These are phyloP conservation scores for Xerus inauris DNA, from an alignment of 2,113 vertebrate species.

Conservation along the genomic window DNA sequence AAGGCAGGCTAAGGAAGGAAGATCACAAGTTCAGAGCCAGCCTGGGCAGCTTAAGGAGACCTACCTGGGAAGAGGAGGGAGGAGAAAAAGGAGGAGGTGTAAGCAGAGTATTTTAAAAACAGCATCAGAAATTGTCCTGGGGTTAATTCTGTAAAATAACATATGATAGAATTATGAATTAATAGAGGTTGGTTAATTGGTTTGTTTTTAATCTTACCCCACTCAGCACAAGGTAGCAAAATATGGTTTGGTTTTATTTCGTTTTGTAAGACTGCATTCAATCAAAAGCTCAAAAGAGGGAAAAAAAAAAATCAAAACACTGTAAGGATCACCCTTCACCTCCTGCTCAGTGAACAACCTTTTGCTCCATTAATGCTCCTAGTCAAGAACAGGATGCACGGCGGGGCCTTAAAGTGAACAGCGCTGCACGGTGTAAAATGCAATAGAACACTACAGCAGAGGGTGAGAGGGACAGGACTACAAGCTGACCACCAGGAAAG, in stretches of 20 bases:
- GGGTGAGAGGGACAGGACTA: neutral
- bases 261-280: neutral
- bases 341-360: neutral
- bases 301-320: neutral
- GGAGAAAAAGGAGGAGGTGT: no score
- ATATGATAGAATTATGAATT: neutral
- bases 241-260: neutral
- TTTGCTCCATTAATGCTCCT: neutral
- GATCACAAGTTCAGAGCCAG: no score
- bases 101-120: neutral
- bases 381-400: neutral
- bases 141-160: neutral
- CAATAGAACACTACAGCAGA: fast-evolving
- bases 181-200: neutral
- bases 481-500: neutral
- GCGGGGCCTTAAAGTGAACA: neutral
- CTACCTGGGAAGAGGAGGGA: no score
- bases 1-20: no score
- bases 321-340: neutral
- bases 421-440: neutral
- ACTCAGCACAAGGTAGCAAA: neutral
- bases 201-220: neutral
- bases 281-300: neutral
- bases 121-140: neutral
- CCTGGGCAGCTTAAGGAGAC: no score